Evolutionary conservation across 2,113 vertebrate species (phyloP), one percentile per base, ranked within the genome.

Genomic region (Neodon shergylaensis): DNA sequence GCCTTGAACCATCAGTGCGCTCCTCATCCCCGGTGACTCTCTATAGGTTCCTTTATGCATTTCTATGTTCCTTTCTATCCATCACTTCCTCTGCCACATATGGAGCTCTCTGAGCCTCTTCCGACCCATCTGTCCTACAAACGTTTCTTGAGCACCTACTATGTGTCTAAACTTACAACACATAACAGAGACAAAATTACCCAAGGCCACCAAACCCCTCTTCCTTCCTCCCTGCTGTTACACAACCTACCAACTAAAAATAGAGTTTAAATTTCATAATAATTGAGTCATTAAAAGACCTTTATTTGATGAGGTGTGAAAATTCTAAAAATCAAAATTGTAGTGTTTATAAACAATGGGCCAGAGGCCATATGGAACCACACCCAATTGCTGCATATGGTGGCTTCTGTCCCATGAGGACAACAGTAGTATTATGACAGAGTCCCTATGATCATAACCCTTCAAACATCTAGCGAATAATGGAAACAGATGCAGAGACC

Each of bases 381-480:
- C 0, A 8, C 39, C 2, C 1, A 7, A 1, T 72, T 42, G 21
- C 3, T 1, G 4, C 7, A 21, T 2, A 0, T 4, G 26, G 22
- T 65, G 24, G 26, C 49, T 52, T 28, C 44, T 24, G 26, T 24
- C 3, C 10, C 16, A 39, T 7, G 28, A 33, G 36, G 52, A 13
- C 9, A 7, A 6, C n/a, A 17, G 13, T 19, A 31, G 24, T 10
- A 16, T 28, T 28, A 26, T 28, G n/a, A 17, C 12, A 63, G 79
- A 61, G 36, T 16, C 13, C 22, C 21, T 61, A 26, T 28, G 14
- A 6, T 42, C 54, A 5, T 42, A 42, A 63, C 58, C 39, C 39
- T 17, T 83, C 22, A 82, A 82, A 61, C 24, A 24, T 36, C 22
- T 12, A 28, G 68, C 16, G 19, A n/a, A 17, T n/a, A 17, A 72